These are phyloP conservation scores for Cartodere bifasciata DNA, from an alignment of 2,888 invertebrate species.

Conservation along the genomic window DNA sequence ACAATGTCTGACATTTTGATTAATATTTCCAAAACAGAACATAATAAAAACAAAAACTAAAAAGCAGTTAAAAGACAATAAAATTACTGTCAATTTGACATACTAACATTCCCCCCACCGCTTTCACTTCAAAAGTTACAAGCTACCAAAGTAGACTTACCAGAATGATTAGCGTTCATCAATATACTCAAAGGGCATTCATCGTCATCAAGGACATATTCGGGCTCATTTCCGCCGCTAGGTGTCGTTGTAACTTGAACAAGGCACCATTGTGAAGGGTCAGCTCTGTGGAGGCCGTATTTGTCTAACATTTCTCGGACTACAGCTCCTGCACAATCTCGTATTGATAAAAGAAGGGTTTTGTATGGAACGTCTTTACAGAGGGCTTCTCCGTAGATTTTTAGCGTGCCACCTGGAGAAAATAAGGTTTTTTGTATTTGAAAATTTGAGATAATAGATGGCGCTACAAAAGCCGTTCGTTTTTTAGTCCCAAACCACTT, in stretches of 20 bases:
- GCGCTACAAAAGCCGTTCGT: too few relatives aligned
- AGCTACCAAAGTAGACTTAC: too few relatives aligned
- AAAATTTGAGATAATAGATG: too few relatives aligned
- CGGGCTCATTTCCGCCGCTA: constrained; percentile 51
- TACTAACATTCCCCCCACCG: too few relatives aligned
- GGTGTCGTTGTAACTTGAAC: constrained; percentile 64
- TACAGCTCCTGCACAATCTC: constrained; percentile 85
- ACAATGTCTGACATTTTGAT: too few relatives aligned
- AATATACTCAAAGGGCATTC: constrained; percentile 93
- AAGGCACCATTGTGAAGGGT: constrained; percentile 84
- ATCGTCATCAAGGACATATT: constrained; percentile 91
- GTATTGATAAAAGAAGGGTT: constrained; percentile 83
- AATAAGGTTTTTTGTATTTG: constrained; percentile 14
- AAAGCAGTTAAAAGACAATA: too few relatives aligned
- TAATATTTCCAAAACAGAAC: too few relatives aligned
- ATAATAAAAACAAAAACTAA: too few relatives aligned
- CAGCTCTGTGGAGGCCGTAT: constrained; percentile 84
- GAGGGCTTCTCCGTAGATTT: constrained; percentile 93
- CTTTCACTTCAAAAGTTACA: too few relatives aligned
- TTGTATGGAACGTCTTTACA: constrained; percentile 97
- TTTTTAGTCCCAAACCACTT: too few relatives aligned
- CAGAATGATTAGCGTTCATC: constrained; percentile 79
- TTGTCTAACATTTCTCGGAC: constrained; percentile 95
- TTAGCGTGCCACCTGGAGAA: constrained; percentile 62
- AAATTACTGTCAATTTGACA: too few relatives aligned